phyloP scores from a whole-genome alignment of 2,113 vertebrate species.

The Brienomyrus longianalis region DNA sequence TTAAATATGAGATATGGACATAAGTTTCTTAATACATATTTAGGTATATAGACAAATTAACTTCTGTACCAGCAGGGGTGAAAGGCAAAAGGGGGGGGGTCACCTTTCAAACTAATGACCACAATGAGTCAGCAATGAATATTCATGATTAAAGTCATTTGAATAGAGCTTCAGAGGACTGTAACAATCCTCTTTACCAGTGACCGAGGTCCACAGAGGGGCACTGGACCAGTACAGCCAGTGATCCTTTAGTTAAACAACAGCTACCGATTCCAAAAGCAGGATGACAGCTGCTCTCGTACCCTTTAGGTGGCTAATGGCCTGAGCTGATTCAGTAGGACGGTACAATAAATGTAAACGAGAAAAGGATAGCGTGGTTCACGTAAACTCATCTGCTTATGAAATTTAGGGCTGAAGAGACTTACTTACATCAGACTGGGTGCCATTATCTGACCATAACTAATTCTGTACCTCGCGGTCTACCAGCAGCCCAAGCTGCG shows the following conservation, averaged over 20 bases:
- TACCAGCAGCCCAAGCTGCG: background rate
- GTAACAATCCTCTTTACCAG: background rate
- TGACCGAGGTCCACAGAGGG: background rate
- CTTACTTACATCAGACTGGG: background rate
- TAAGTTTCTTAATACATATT: background rate
- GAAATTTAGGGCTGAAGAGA: background rate
- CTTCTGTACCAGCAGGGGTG: background rate
- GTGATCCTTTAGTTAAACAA: background rate
- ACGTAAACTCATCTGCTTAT: background rate
- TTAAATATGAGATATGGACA: background rate
- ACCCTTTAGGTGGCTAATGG: background rate
- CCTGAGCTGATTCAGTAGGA: background rate
- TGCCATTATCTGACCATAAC: background rate
- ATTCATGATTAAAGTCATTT: background rate
- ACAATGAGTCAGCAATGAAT: background rate
- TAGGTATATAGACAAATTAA: background rate
- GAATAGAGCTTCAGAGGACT: background rate
- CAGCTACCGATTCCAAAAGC: background rate
- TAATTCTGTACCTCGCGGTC: background rate
- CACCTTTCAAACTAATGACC: background rate
- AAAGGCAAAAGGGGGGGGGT: background rate
- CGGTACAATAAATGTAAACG: background rate
- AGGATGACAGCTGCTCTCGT: background rate
- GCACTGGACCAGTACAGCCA: background rate
- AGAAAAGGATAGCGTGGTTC: background rate